phyloP scores from a whole-genome alignment of 1,140 invertebrate species.

The Bombus confusus region DNA sequence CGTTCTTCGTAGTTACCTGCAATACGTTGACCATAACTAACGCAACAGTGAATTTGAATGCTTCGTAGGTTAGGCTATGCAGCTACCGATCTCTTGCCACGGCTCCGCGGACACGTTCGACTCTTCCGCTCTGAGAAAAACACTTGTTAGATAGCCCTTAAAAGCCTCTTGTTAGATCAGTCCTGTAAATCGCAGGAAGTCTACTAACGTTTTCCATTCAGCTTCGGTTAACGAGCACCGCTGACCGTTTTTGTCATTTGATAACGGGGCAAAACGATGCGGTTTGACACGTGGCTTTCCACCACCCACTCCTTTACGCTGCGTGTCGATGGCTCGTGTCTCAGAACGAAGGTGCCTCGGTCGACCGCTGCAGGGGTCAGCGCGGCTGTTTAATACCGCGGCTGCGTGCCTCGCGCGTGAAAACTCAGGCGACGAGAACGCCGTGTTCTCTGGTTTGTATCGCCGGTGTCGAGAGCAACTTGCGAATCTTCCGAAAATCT shows the following conservation, averaged over 20 bases:
- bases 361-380: no score
- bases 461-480: neutral
- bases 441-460: neutral
- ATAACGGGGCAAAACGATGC: neutral
- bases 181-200: neutral
- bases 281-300: slow-evolving; percentile 2
- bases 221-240: neutral
- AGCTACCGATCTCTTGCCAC: neutral
- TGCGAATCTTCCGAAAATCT: neutral
- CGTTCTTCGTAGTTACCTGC: neutral
- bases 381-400: slow-evolving; percentile 8
- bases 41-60: neutral
- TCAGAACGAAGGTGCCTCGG: neutral
- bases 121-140: neutral
- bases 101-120: neutral
- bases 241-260: neutral
- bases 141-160: neutral
- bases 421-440: neutral
- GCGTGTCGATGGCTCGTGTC: neutral
- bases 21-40: neutral
- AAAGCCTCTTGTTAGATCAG: no score
- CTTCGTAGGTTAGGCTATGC: no score
- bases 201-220: neutral
- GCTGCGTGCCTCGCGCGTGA: neutral
- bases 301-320: neutral